Conservation (phyloP, 2,797 vertebrate genomes). For the Aselliscus stoliczkanus region DNA sequence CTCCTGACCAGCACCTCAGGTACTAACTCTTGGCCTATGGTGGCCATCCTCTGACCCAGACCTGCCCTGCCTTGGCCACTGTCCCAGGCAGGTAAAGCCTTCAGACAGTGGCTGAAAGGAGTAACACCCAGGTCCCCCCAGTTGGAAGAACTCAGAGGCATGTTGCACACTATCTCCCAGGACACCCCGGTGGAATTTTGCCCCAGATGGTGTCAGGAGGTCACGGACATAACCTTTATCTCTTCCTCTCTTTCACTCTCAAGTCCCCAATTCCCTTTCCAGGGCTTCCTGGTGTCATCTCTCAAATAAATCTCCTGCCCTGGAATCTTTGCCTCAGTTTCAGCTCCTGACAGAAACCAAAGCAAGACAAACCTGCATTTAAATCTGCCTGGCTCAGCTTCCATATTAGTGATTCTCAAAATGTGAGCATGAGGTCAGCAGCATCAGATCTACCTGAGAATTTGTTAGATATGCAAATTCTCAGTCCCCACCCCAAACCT, state of each 20-base stretch:
- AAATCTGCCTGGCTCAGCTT: background rate
- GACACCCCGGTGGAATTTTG: background rate
- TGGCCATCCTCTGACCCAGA: accelerated
- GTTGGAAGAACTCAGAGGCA: accelerated
- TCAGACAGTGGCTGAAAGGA: accelerated
- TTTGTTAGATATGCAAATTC: background rate
- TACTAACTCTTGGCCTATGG: background rate
- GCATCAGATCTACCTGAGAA: no score
- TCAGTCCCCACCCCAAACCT: background rate
- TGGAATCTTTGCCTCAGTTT: background rate
- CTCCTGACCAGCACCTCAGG: background rate
- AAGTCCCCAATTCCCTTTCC: accelerated
- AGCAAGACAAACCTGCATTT: background rate
- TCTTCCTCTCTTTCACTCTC: background rate
- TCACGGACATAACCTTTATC: no score
- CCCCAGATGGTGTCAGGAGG: accelerated
- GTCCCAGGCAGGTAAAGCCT: accelerated
- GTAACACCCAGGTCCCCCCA: accelerated
- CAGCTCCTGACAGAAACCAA: background rate
- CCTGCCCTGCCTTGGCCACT: background rate
- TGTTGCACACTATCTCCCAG: accelerated
- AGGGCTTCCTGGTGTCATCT: background rate
- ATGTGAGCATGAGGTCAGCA: no score
- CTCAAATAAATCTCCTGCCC: background rate
- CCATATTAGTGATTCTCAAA: background rate